Percentiles rank a stretch among this genome's conserved stretches.
These are phyloP conservation scores for Myathropa florea DNA, from an alignment of 2,888 invertebrate species.

Conservation along the genomic window DNA sequence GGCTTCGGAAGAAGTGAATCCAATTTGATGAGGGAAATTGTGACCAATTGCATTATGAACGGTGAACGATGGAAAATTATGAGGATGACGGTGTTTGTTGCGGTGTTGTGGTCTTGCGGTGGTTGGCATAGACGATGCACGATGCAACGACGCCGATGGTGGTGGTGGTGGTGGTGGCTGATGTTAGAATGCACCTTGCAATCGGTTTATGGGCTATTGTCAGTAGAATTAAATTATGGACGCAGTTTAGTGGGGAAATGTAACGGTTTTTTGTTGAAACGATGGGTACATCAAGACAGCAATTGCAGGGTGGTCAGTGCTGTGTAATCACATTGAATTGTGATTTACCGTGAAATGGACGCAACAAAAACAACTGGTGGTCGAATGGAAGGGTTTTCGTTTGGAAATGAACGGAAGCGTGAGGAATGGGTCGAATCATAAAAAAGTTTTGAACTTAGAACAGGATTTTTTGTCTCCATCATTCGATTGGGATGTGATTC, in stretches of 20 bases:
- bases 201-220: constrained; percentile 34
- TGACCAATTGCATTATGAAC: constrained; percentile 51
- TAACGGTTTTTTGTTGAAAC: constrained; percentile 34
- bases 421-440: no score
- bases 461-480: no score
- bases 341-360: constrained; percentile 27
- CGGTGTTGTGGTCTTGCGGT: not conserved
- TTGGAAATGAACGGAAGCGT: no score
- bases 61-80: constrained; percentile 11
- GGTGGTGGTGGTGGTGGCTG: not conserved
- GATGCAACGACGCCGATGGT: no score
- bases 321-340: constrained; percentile 19
- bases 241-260: constrained; percentile 46
- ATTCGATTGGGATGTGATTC: no score
- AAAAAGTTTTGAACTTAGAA: no score
- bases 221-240: constrained; percentile 66
- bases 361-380: constrained; percentile 1
- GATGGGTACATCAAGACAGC: constrained; percentile 11
- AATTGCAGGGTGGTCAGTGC: constrained; percentile 46
- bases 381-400: no score
- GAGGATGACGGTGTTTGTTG: not conserved
- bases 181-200: constrained; percentile 53
- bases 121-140: not conserved
- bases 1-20: constrained; percentile 65
- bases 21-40: constrained; percentile 67